Evolutionary conservation across 2,888 invertebrate genomes (phyloP).

Genomic region (Doris montereyensis): DNA sequence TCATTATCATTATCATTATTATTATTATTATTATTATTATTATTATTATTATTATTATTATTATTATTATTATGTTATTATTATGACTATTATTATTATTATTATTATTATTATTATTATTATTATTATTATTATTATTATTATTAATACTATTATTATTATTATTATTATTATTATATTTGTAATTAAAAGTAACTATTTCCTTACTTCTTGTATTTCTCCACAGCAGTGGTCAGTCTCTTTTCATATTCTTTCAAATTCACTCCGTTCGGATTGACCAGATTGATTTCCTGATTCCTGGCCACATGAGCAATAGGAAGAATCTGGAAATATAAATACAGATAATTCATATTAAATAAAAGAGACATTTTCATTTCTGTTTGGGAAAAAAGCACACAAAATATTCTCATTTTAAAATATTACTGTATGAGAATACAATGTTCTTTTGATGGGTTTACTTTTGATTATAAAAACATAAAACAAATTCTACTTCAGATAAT

Average conservation of each 20-base stretch:
- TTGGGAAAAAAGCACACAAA: too few species aligned
- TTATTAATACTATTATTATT: background rate
- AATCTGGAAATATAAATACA: constrained; percentile 55
- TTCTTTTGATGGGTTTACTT: too few species aligned
- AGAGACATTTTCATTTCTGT: too few species aligned
- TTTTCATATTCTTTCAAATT: constrained; percentile 65
- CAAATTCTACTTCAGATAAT: too few species aligned
- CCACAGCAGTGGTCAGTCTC: constrained; percentile 57
- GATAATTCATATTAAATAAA: too few species aligned
- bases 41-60: background rate
- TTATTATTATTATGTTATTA: background rate
- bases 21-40: background rate
- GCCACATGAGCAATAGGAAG: constrained; percentile 68
- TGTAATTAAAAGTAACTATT: too few species aligned
- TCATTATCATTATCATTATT: background rate
- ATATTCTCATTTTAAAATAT: too few species aligned
- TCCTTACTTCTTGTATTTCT: constrained; percentile 58
- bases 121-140: background rate
- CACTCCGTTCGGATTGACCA: constrained; percentile 69
- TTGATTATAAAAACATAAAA: too few species aligned
- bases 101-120: background rate
- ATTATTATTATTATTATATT: background rate
- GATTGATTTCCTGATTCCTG: constrained; percentile 53
- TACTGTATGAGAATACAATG: too few species aligned
- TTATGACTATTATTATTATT: background rate